phyloP scores from a whole-genome alignment of 2,113 vertebrate genomes.

The Sterna hirundo region DNA sequence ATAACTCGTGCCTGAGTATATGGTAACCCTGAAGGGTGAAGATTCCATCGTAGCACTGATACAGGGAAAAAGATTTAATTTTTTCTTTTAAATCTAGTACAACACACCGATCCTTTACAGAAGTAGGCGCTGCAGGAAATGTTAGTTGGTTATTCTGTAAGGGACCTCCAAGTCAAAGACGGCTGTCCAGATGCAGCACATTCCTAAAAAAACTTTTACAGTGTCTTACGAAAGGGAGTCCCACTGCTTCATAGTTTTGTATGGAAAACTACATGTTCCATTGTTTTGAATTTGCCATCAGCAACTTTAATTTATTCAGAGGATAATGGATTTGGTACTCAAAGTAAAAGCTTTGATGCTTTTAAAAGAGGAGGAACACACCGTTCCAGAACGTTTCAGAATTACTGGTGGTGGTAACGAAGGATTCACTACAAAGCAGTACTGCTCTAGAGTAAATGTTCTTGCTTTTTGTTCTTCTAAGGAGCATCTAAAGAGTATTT shows the following conservation, averaged over 20 bases:
- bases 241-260: background rate
- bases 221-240: background rate
- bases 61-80: rapidly evolving
- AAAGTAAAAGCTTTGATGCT: background rate
- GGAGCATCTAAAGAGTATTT: background rate
- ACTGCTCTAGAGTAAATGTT: background rate
- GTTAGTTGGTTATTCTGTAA: background rate
- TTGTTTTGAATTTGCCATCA: background rate
- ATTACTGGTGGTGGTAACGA: background rate
- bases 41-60: background rate
- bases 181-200: rapidly evolving
- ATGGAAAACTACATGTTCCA: background rate
- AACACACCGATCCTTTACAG: rapidly evolving
- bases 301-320: background rate
- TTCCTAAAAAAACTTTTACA: background rate
- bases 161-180: background rate
- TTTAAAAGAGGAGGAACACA: background rate
- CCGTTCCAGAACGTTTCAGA: rapidly evolving
- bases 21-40: background rate
- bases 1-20: background rate
- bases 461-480: background rate
- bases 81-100: background rate
- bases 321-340: background rate
- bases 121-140: background rate
- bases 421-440: background rate